Base-by-base conservation (phyloP, 2,797 vertebrate species). In the Enteromius afrohamiltoni region DNA sequence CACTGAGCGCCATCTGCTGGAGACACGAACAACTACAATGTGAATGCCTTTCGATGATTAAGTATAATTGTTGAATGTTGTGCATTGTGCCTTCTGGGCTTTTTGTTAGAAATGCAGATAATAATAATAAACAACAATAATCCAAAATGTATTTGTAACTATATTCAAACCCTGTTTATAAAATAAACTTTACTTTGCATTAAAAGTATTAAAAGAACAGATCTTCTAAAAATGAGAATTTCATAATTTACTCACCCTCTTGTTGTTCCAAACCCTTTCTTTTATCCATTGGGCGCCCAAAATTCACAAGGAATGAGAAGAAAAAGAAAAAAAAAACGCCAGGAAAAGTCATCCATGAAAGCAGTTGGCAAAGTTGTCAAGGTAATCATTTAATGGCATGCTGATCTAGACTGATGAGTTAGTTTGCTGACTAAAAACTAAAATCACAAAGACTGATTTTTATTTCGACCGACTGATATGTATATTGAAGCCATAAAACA, bases 1-100 rank as follows among this genome's bases (percentile, higher is more conserved):
- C 51, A 62, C 3, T 60, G 51, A 58, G 42, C 26, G 65, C 51
- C 82, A 83, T 77, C 82, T 83, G 37, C 75, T 77, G 82, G 82
- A 62, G 4, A 2, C 45, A 23, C 8, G 23, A 47, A 29, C 37
- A 58, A 77, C 8, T 45, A 17, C 60, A 55, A 17, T 51, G 6
- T 51, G 4, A 51, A 51, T 73, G 9, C 13, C n/a, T 26, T 70
- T 70, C 68, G 2, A 6, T 45, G 1, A 1, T 69, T 69, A 1
- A 69, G 40, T 1, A 8, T 3, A 14, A 45, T 70, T 16, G 40
- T 23, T 69, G 6, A 26, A 69, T 69, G 40, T 16, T 70, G n/a
- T 7, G n/a, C n/a, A 58, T 58, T 60, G 10, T 60, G 55, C 26
- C 21, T n/a, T 3, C 64, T 42, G 67, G n/a, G 23, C 10, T 42